phyloP scores from a whole-genome alignment of 2,888 invertebrate species.

The Gymnoscelis rufifasciata region DNA sequence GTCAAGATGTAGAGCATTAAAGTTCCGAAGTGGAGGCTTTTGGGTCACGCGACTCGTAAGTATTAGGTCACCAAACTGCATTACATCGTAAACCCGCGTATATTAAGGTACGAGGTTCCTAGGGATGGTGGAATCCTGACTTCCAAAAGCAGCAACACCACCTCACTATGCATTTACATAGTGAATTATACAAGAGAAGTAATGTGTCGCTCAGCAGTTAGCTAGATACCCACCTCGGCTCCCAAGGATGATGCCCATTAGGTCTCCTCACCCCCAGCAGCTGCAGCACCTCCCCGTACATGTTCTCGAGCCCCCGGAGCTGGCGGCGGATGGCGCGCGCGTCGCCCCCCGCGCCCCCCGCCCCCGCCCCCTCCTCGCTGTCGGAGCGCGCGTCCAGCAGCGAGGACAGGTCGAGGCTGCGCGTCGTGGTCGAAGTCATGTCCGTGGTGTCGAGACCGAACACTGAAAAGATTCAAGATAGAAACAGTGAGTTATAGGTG shows the following conservation, averaged over 20 bases:
- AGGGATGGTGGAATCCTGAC: not conserved
- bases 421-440: slow-evolving; percentile 87
- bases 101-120: slow-evolving; percentile 3
- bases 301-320: slow-evolving; percentile 89
- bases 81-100: no score
- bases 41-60: no score
- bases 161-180: slow-evolving; percentile 93
- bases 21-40: no score
- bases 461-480: slow-evolving; percentile 55
- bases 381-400: slow-evolving; percentile 87
- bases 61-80: no score
- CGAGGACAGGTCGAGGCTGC: slow-evolving; percentile 87
- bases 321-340: slow-evolving; percentile 89
- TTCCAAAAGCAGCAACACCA: slow-evolving; percentile 59
- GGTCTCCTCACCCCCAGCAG: slow-evolving; percentile 63
- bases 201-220: no score
- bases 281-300: slow-evolving; percentile 89
- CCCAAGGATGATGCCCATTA: slow-evolving; percentile 46
- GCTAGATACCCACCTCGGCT: slow-evolving; percentile 43
- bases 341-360: slow-evolving; percentile 73
- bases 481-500: not conserved
- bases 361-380: slow-evolving; percentile 82
- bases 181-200: no score
- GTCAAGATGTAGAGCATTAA: no score
- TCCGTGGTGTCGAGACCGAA: slow-evolving; percentile 86